Evolutionary conservation across 1,140 invertebrate species (phyloP), one percentile per base, ranked within the genome.

Genomic region (Cydia splendana): DNA sequence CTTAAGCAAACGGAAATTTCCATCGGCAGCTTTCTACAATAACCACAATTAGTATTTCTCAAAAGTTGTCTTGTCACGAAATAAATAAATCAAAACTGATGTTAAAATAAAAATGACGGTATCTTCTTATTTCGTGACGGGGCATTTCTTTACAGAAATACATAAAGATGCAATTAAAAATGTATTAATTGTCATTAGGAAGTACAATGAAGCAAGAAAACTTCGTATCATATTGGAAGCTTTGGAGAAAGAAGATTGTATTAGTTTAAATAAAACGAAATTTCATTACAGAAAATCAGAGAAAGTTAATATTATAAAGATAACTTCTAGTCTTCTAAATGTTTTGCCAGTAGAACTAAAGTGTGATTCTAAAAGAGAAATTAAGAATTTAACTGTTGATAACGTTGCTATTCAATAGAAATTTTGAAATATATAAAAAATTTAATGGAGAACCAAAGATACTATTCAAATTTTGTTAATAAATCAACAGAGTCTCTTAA

Each of bases 11-110:
- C 51, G 51, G 51, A 53, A 18, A n/a, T 7, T 4, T 2, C 51
- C 6, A 53, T 53, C 51, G 51, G 51, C 51, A 53, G 51, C 51
- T 53, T 53, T 53, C n/a, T 53, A 53, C 6, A 2, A 53, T 1
- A 53, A 18, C 15, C 51, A 18, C 45, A 53, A 18, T 53, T n/a
- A n/a, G n/a, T 53, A 53, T 53, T 53, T 53, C 51, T 53, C 51
- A 53, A 53, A 53, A 53, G 51, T 18, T n/a, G 51, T 53, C 51
- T n/a, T n/a, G 51, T 53, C 51, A n/a, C 15, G 51, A 53, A 53
- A n/a, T 53, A n/a, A 48, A 48, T 13, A 45, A 45, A 45, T 48
- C 2, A 45, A 48, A 48, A 4, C 1, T 53, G 0, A 53, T 53
- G 12, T 53, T 53, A n/a, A 15, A 6, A n/a, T 18, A n/a, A 53